These are phyloP conservation scores for Ptyas mucosa DNA, from an alignment of 2,113 vertebrate genomes.

Conservation along the genomic window DNA sequence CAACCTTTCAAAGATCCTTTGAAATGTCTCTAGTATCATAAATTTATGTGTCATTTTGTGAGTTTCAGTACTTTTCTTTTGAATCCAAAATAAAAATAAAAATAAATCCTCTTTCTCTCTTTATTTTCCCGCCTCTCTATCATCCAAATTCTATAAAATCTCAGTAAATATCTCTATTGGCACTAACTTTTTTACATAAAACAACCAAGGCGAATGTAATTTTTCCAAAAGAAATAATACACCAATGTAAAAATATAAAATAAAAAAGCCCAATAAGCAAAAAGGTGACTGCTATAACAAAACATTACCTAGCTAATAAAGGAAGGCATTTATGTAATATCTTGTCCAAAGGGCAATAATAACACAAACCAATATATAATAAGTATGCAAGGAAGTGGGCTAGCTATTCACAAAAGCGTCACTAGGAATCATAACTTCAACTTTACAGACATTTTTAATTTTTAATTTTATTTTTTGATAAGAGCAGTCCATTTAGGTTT, in stretches of 20 bases:
- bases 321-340: neutral
- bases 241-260: neutral
- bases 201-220: neutral
- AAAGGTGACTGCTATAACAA: neutral
- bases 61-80: neutral
- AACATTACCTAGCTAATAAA: neutral
- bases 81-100: neutral
- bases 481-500: neutral
- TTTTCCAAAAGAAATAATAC: neutral
- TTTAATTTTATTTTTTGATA: neutral
- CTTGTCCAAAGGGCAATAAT: neutral
- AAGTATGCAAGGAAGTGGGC: neutral
- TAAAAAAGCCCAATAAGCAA: neutral
- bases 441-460: neutral
- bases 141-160: neutral
- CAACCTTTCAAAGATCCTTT: neutral
- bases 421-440: neutral
- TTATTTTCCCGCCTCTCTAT: neutral
- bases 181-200: neutral
- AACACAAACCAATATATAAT: neutral
- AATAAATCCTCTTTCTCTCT: neutral
- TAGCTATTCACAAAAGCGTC: neutral
- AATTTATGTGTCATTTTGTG: neutral
- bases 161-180: neutral
- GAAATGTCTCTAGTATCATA: neutral